These are phyloP conservation scores for Athripsodes cinereus DNA, from an alignment of 2,888 invertebrate species.

Conservation along the genomic window DNA sequence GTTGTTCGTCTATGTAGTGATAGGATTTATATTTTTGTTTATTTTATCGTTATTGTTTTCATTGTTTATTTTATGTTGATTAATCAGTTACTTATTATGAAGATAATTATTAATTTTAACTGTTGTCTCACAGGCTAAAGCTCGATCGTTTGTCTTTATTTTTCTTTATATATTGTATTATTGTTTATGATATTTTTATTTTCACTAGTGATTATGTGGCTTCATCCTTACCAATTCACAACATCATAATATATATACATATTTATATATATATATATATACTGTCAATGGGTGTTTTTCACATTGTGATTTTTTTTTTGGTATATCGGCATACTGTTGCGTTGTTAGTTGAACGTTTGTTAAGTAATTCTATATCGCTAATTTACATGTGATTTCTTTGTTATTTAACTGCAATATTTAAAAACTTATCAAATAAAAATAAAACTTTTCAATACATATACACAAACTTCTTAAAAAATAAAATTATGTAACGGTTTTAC, in stretches of 20 bases:
- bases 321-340: conserved; percentile 21
- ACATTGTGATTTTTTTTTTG: conserved; percentile 18
- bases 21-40: conserved; percentile 19
- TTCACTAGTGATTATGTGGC: conserved; percentile 26
- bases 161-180: background rate
- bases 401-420: too few species aligned
- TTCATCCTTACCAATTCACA: conserved; percentile 25
- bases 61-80: conserved; percentile 15
- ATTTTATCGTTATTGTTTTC: conserved; percentile 25
- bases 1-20: conserved; percentile 28
- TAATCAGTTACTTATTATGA: conserved; percentile 16
- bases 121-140: conserved; percentile 28
- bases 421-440: too few species aligned
- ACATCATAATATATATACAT: background rate
- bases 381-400: too few species aligned
- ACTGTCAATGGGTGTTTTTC: conserved; percentile 22
- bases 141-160: conserved; percentile 26
- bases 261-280: background rate
- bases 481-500: background rate
- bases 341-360: conserved; percentile 5
- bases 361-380: background rate
- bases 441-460: too few species aligned
- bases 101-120: conserved; percentile 21
- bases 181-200: background rate
- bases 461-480: too few species aligned